A percentile compares a stretch with the other conserved stretches of the same genome.
Evolutionary conservation across 1,140 invertebrate species (phyloP).

Genomic region (Tachypleus tridentatus): DNA sequence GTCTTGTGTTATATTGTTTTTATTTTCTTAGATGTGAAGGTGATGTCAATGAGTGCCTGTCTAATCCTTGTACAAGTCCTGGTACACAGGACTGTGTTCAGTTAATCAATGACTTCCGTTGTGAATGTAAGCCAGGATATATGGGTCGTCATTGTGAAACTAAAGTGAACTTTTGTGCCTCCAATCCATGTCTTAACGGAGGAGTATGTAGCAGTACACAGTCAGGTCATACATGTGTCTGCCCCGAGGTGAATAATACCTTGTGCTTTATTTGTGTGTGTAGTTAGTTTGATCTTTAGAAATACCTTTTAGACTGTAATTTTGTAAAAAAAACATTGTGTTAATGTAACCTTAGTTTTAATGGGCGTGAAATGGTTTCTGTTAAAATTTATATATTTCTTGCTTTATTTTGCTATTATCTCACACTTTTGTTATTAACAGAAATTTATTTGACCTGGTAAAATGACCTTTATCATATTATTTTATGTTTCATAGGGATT

Average conservation of each 20-base stretch:
- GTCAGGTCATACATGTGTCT: constrained; percentile 64
- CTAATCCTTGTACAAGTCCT: constrained; percentile 69
- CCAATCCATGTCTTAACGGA: constrained; percentile 77
- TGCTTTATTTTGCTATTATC: no score
- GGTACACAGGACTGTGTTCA: constrained; percentile 64
- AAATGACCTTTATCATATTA: no score
- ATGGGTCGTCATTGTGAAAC: constrained; percentile 80
- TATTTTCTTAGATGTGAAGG: constrained; percentile 50
- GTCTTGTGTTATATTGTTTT: neutral
- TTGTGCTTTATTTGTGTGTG: constrained; percentile 24
- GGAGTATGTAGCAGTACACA: constrained; percentile 62
- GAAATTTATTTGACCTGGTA: no score
- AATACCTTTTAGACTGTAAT: no score
- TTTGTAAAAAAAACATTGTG: no score
- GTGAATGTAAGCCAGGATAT: constrained; percentile 82
- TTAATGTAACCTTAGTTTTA: no score
- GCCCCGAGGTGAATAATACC: constrained; percentile 41
- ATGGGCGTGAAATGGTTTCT: no score
- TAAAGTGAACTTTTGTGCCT: constrained; percentile 85
- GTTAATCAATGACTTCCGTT: constrained; percentile 53
- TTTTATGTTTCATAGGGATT: no score
- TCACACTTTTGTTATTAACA: no score
- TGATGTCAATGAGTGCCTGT: constrained; percentile 73
- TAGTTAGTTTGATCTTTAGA: no score
- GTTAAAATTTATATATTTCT: no score